Evolutionary conservation across 1,140 invertebrate genomes (phyloP).

Genomic region (Apocrypta bakeri): DNA sequence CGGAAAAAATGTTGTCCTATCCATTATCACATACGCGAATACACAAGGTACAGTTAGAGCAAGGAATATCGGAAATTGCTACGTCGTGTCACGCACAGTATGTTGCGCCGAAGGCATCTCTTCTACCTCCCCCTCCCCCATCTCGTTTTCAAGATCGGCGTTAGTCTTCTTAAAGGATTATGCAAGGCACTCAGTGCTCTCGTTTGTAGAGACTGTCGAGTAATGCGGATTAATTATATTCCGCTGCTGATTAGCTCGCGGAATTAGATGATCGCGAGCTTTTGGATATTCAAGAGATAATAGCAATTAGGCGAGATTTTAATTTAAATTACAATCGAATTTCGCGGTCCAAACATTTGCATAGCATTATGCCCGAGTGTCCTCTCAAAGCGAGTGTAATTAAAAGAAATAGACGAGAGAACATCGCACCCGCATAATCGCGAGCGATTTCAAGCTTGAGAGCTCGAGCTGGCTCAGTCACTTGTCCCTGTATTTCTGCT

Average conservation of each 20-base stretch:
- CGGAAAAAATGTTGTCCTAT: neutral
- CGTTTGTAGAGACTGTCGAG: neutral
- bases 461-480: too few relatives aligned
- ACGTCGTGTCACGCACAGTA: neutral
- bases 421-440: neutral
- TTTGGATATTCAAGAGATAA: neutral
- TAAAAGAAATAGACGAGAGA: neutral
- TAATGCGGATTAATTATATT: neutral
- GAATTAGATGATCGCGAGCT: neutral
- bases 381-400: neutral
- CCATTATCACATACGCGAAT: neutral
- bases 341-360: neutral
- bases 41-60: neutral
- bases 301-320: neutral
- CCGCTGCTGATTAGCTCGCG: neutral
- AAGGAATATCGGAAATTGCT: neutral
- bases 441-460: neutral
- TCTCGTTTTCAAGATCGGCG: neutral
- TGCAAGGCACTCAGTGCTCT: neutral
- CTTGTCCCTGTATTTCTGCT: too few relatives aligned
- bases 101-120: neutral
- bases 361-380: neutral
- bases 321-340: neutral
- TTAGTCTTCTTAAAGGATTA: slow-evolving; percentile 2
- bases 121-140: too few relatives aligned